A percentile compares a stretch with the other conserved stretches of the same genome.
Evolutionary conservation across 2,797 vertebrate species (phyloP).

Genomic region (Petrocephalus schoutedeni): DNA sequence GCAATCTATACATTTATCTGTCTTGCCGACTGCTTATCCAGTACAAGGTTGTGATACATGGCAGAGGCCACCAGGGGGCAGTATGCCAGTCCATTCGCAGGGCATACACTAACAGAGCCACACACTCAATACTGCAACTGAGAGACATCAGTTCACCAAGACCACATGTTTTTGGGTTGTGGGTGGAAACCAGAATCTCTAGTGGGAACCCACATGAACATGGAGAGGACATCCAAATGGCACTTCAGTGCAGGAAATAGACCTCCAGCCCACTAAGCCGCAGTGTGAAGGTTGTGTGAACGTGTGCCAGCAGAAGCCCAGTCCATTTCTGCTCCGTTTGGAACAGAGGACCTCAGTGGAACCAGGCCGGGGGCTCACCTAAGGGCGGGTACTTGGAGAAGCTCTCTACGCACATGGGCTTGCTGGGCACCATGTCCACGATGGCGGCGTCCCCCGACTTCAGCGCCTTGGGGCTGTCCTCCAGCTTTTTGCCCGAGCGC

Average conservation of each 20-base stretch:
- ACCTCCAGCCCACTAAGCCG: background rate
- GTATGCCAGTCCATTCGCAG: background rate
- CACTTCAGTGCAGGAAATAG: background rate
- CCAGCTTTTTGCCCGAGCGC: constrained; percentile 78
- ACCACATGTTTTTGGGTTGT: background rate
- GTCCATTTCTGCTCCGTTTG: background rate
- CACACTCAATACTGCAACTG: background rate
- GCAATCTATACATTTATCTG: background rate
- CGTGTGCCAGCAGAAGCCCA: background rate
- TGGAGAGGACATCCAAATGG: background rate
- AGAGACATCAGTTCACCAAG: background rate
- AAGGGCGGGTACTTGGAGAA: constrained; percentile 80
- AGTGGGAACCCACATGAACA: background rate
- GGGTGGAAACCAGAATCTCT: background rate
- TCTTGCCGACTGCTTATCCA: background rate
- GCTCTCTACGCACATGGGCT: constrained; percentile 85
- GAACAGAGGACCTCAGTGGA: background rate
- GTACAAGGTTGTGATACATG: background rate
- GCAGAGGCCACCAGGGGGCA: background rate
- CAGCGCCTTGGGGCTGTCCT: constrained; percentile 77
- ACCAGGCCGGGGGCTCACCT: constrained; percentile 54
- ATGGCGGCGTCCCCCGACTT: constrained; percentile 78
- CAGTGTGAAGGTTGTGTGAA: background rate
- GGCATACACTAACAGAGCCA: background rate
- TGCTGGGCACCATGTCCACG: constrained; percentile 76